These are phyloP conservation scores for Rhimphoctona megacephalus DNA, from an alignment of 2,888 invertebrate genomes.

Conservation along the genomic window DNA sequence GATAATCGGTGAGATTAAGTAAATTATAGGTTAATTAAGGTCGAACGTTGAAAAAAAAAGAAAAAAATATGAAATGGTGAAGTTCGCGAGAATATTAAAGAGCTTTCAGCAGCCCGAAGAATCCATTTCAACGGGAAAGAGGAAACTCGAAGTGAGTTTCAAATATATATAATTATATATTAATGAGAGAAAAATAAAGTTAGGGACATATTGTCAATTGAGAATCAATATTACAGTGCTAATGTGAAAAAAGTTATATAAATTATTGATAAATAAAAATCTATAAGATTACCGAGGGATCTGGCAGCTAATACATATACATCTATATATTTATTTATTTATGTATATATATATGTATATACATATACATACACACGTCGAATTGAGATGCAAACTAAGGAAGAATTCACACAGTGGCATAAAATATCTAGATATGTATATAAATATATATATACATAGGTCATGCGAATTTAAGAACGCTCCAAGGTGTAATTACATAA, in stretches of 20 bases:
- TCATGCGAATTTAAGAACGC: slow-evolving; percentile 47
- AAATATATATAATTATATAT: slow-evolving; percentile 14
- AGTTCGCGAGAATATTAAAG: slow-evolving; percentile 41
- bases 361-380: slow-evolving; percentile 1
- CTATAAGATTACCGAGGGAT: slow-evolving; percentile 59
- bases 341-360: not conserved
- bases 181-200: slow-evolving; percentile 46
- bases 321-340: slow-evolving; percentile 23
- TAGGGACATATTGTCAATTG: slow-evolving; percentile 79
- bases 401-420: slow-evolving; percentile 45
- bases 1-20: slow-evolving; percentile 59
- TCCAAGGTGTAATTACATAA: slow-evolving; percentile 21
- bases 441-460: slow-evolving; percentile 18
- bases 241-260: slow-evolving; percentile 66
- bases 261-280: slow-evolving; percentile 65
- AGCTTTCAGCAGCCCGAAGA: slow-evolving; percentile 61
- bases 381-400: slow-evolving; percentile 46
- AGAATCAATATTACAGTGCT: slow-evolving; percentile 77
- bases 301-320: slow-evolving; percentile 49
- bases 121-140: slow-evolving; percentile 54
- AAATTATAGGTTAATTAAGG: slow-evolving; percentile 51
- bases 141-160: slow-evolving; percentile 63
- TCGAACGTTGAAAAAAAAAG: slow-evolving; percentile 36
- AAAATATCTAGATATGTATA: slow-evolving; percentile 15
- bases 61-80: slow-evolving; percentile 18